Conservation (phyloP, 2,888 invertebrate species). For the Bimastos eiseni region DNA sequence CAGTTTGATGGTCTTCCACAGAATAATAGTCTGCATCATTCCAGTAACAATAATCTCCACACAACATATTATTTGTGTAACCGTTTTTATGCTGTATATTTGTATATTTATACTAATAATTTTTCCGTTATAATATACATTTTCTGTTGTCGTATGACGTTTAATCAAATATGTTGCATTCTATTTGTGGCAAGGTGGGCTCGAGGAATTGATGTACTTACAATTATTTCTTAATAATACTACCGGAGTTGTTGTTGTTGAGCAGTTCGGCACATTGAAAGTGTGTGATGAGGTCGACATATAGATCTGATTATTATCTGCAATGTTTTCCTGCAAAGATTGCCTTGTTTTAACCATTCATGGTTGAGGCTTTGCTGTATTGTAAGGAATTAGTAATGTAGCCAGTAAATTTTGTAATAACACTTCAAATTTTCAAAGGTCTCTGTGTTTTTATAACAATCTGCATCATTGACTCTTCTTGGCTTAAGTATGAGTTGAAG, state of each 20-base stretch:
- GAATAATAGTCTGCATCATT: background rate
- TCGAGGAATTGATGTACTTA: background rate
- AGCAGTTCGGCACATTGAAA: background rate
- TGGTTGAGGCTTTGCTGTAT: too few species aligned
- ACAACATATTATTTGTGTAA: background rate
- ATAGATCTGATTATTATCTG: background rate
- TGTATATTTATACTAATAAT: too few species aligned
- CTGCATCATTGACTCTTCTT: too few species aligned
- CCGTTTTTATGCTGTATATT: too few species aligned
- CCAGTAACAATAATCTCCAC: background rate
- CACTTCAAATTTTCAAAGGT: too few species aligned
- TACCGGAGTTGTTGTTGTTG: background rate
- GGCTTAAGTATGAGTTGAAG: too few species aligned
- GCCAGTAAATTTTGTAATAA: too few species aligned
- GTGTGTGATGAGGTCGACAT: background rate
- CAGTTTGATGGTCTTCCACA: too few species aligned
- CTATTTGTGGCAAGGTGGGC: background rate
- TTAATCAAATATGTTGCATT: background rate
- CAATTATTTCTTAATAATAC: background rate
- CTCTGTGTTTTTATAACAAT: too few species aligned
- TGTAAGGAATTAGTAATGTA: too few species aligned
- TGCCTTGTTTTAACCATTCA: background rate
- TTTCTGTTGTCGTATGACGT: background rate
- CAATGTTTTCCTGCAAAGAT: background rate
- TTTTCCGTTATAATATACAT: constrained; percentile 13